A percentile compares a stretch with the other conserved stretches of the same genome.
Evolutionary conservation across 2,113 vertebrate species (phyloP).

Genomic region (Chelonoidis abingdonii): DNA sequence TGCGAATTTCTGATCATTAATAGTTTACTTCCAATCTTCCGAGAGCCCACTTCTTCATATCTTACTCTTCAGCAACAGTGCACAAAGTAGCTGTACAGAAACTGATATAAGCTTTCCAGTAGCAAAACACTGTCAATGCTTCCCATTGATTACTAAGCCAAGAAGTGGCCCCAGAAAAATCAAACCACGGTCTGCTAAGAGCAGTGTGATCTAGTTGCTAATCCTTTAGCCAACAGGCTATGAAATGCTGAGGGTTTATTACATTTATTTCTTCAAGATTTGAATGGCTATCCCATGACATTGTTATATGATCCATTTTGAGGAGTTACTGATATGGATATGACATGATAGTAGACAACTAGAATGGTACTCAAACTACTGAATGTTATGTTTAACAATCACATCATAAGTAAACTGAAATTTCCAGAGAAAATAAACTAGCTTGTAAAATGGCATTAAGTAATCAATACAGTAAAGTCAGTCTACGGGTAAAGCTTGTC

Average conservation of each 20-base stretch:
- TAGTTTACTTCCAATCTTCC: background rate
- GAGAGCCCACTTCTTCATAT: background rate
- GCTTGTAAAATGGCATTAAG: background rate
- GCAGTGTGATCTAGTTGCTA: background rate
- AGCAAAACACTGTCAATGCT: background rate
- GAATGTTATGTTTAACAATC: background rate
- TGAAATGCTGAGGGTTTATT: background rate
- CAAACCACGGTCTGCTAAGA: background rate
- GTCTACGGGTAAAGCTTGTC: background rate
- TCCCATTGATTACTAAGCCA: background rate
- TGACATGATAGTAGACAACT: background rate
- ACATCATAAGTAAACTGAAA: background rate
- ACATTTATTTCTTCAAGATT: background rate
- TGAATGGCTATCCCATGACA: background rate
- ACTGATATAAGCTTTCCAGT: background rate
- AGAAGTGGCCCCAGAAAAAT: background rate
- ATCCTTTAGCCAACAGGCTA: background rate
- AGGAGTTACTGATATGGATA: background rate
- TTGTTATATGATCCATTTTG: background rate
- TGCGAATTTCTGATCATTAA: background rate
- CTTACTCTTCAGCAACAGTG: background rate
- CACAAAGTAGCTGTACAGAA: background rate
- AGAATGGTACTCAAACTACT: background rate
- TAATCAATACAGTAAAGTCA: background rate
- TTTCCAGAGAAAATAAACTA: background rate